phyloP scores from a whole-genome alignment of 2,888 invertebrate genomes.

The Margaritifera margaritifera region DNA sequence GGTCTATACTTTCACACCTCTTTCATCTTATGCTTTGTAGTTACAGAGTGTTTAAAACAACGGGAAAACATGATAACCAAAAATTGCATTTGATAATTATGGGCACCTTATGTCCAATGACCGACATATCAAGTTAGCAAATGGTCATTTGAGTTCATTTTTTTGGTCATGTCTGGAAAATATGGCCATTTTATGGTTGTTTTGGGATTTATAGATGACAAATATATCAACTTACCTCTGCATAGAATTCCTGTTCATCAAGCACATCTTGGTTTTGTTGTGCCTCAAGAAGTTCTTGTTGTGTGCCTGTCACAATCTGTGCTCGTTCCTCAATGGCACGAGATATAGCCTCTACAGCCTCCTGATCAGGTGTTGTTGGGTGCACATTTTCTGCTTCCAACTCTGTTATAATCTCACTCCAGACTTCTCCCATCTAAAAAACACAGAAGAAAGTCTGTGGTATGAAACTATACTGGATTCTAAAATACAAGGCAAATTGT shows the following conservation, averaged over 20 bases:
- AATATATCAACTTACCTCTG: constrained; percentile 57
- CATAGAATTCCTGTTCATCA: constrained; percentile 72
- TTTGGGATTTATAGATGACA: neutral
- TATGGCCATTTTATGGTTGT: no score
- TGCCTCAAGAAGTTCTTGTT: constrained; percentile 68
- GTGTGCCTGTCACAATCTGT: constrained; percentile 64
- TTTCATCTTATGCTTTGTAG: no score
- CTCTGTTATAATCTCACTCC: constrained; percentile 70
- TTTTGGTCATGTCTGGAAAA: no score
- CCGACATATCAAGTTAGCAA: no score
- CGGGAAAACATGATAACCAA: no score
- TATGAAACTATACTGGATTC: neutral
- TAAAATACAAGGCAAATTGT: no score
- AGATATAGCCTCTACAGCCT: constrained; percentile 70
- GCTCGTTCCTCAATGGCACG: constrained; percentile 69
- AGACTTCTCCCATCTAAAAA: constrained; percentile 71
- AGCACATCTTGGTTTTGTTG: constrained; percentile 69
- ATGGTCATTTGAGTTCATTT: no score
- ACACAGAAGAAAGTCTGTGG: neutral
- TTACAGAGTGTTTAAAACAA: no score
- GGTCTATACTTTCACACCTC: no score
- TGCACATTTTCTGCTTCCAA: constrained; percentile 66
- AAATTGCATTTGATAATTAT: no score
- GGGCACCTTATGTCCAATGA: no score
- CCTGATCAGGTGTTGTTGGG: constrained; percentile 71